Evolutionary conservation across 1,140 invertebrate genomes (phyloP), one percentile per base, ranked within the genome.

Genomic region (Doryteuthis pealeii): DNA sequence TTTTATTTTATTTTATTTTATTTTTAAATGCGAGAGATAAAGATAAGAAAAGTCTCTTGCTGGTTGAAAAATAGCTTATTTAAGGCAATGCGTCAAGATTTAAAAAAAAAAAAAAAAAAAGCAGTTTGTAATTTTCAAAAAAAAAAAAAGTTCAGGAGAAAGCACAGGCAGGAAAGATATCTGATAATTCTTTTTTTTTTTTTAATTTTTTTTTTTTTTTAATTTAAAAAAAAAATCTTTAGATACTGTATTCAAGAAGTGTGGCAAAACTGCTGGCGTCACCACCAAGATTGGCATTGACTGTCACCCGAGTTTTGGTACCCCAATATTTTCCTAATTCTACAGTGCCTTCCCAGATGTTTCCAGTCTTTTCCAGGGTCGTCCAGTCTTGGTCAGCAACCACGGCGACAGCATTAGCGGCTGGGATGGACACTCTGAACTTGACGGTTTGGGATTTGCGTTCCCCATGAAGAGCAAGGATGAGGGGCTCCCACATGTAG

Each of bases 261-360:
- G 86, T 87, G 31, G 82, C 83, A 68, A 86, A 88, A 73, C 81
- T 88, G 18, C 82, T 82, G 30, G 78, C 77, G 66, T 84, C 85
- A n/a, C 72, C 78, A 4, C 85, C 85, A 67, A 83, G 86, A 74
- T 87, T 88, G 40, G 87, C 87, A 76, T 86, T 87, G 28, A 88
- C 71, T 0, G 86, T 82, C 31, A 84, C 80, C 54, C 84, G 85
- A 26, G 70, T 40, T 12, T 78, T 78, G 70, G 78, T 80, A 15
- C 78, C 80, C 54, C 76, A 80, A 70, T 81, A 79, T 30, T 77
- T 76, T 0, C 75, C 77, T 12, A 87, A 62, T 32, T 80, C 72
- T 26, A 84, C 81, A 5, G 74, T 73, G 1, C 82, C 85, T 73
- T 82, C 82, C 84, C 85, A 88, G 30, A 80, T 78, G 32, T 81